Conservation (phyloP, 2,888 invertebrate genomes). For the Noctua fimbriata region DNA sequence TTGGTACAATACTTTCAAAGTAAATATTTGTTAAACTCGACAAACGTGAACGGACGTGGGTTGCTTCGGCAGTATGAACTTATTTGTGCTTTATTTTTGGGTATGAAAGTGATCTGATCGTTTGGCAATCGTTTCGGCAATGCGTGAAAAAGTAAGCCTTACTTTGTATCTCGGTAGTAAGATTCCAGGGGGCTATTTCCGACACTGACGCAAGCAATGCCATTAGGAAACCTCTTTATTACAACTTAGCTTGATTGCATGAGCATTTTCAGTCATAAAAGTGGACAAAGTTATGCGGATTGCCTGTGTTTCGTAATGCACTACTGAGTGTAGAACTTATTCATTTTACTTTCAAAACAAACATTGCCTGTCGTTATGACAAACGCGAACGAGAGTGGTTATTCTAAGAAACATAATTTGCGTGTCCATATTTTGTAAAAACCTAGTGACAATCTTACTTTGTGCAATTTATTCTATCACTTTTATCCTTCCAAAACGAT, state of each 20-base stretch:
- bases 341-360: slow-evolving; percentile 33
- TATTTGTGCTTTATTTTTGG: slow-evolving; percentile 40
- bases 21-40: slow-evolving; percentile 68
- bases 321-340: neutral
- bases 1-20: slow-evolving; percentile 74
- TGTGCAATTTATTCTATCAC: neutral
- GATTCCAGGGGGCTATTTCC: neutral
- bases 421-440: neutral
- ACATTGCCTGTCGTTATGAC: slow-evolving; percentile 7
- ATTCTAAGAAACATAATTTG: slow-evolving; percentile 20
- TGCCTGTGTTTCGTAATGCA: neutral
- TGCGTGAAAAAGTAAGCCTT: neutral
- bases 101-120: neutral
- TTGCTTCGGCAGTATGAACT: slow-evolving; percentile 52
- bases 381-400: neutral
- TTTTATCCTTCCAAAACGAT: neutral
- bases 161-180: neutral
- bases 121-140: neutral
- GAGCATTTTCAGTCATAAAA: neutral
- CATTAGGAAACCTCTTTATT: neutral
- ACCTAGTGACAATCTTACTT: neutral
- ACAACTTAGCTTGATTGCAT: neutral
- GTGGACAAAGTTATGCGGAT: too few relatives aligned
- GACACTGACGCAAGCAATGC: neutral
- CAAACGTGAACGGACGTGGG: slow-evolving; percentile 66